phyloP scores from a whole-genome alignment of 2,113 vertebrate genomes.

The Mixornis gularis region DNA sequence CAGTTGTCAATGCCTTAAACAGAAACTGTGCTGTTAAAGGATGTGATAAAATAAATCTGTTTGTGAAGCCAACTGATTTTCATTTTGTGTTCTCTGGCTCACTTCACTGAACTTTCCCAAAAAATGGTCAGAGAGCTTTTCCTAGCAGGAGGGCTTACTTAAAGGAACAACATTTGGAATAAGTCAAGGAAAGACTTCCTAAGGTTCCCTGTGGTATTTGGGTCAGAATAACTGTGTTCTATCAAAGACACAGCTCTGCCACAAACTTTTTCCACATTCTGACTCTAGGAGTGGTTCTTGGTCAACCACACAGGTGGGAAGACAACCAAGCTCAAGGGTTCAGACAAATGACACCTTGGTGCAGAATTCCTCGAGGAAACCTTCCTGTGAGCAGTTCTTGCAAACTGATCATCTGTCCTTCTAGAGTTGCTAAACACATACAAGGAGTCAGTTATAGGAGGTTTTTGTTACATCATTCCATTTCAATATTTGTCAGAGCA shows the following conservation, averaged over 20 bases:
- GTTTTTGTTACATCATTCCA: not conserved
- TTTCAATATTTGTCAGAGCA: not conserved
- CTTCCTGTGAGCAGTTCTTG: not conserved
- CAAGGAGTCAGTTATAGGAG: not conserved
- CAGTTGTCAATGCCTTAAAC: not conserved
- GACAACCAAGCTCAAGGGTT: not conserved
- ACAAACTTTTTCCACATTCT: not conserved
- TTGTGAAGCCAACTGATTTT: not conserved
- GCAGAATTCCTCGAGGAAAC: not conserved
- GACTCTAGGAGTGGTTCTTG: not conserved
- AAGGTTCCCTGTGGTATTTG: not conserved
- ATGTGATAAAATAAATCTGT: not conserved
- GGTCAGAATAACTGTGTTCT: not conserved
- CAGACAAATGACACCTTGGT: not conserved
- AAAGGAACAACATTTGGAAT: not conserved
- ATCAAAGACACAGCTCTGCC: not conserved
- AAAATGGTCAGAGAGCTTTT: not conserved
- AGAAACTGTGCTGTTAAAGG: not conserved
- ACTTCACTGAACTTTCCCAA: not conserved
- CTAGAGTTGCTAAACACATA: fast-evolving
- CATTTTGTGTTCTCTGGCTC: not conserved
- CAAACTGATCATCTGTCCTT: not conserved
- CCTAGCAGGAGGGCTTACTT: not conserved
- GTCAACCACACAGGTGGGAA: not conserved
- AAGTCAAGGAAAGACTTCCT: not conserved